Evolutionary conservation across 2,888 invertebrate genomes (phyloP), one percentile per base, ranked within the genome.

Genomic region (Geophilus truncorum): DNA sequence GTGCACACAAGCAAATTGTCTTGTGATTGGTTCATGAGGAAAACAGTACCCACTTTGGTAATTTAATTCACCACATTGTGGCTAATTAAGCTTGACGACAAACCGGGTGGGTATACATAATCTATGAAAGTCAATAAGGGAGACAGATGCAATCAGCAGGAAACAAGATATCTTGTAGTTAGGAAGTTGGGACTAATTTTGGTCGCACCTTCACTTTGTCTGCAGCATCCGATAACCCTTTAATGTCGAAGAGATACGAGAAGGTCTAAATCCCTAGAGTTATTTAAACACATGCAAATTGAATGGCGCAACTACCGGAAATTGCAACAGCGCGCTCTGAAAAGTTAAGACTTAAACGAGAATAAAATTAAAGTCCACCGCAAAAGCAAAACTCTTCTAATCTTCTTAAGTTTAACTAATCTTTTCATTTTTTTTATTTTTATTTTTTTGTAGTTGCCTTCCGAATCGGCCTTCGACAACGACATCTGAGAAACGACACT

Each of bases 1-100:
- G 70, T 28, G 70, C 28, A 70, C 70, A 70, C 70, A 70, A 70
- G 70, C 28, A 70, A 70, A 70, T 70, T 70, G 70, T 70, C 70
- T 70, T 70, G 70, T 70, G 70, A 70, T 70, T 70, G 70, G 70
- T 70, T 70, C 70, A 70, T 70, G 70, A 70, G 70, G 70, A 70
- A 70, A 70, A 70, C 70, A 70, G 70, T 70, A 70, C 70, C 70
- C 70, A 70, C 70, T 70, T 70, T 70, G 70, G 70, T 70, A 70
- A 70, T 70, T 70, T 70, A 70, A 70, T 70, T 70, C 70, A 70
- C 70, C 70, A 70, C 70, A 70, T 70, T 70, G 70, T 28, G 70
- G 70, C 70, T 70, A 70, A 70, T 70, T 70, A 70, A 70, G 70
- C 15, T 28, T 70, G 70, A 70, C 70, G 70, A 70, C 70, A 70